A percentile compares a stretch with the other conserved stretches of the same genome.
Conservation (phyloP, 2,113 vertebrate species). For the Chaetodon trifascialis region DNA sequence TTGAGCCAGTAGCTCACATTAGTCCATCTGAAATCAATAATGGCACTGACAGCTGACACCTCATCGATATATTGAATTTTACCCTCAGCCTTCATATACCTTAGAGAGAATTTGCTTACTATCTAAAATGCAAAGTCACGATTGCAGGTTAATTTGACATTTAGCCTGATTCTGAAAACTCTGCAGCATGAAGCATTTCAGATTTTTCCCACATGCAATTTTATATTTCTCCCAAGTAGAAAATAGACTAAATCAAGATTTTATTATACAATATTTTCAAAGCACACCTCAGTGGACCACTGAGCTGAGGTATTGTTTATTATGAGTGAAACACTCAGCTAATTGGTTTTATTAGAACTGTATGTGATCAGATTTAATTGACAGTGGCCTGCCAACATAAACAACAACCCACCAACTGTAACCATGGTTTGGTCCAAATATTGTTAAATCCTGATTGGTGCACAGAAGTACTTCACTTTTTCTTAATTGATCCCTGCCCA, state of each 20-base stretch:
- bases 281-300: too few relatives aligned
- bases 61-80: slow-evolving; percentile 13
- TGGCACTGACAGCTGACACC: neutral
- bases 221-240: neutral
- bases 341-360: too few relatives aligned
- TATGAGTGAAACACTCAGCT: too few relatives aligned
- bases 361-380: too few relatives aligned
- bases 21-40: slow-evolving; percentile 14
- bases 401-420: too few relatives aligned
- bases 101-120: slow-evolving; percentile 7
- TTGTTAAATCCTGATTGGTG: too few relatives aligned
- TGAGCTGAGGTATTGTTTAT: too few relatives aligned
- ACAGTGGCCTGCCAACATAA: too few relatives aligned
- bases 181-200: neutral
- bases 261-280: too few relatives aligned
- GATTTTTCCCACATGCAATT: too few relatives aligned
- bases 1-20: neutral
- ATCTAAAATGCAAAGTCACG: slow-evolving; percentile 1
- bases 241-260: too few relatives aligned
- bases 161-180: neutral
- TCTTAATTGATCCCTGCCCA: neutral
- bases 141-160: neutral
- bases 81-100: neutral
- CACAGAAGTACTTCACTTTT: neutral
- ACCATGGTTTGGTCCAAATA: too few relatives aligned